Conservation (phyloP, 1,140 invertebrate species). For the Pseudachorutes palmiensis region DNA sequence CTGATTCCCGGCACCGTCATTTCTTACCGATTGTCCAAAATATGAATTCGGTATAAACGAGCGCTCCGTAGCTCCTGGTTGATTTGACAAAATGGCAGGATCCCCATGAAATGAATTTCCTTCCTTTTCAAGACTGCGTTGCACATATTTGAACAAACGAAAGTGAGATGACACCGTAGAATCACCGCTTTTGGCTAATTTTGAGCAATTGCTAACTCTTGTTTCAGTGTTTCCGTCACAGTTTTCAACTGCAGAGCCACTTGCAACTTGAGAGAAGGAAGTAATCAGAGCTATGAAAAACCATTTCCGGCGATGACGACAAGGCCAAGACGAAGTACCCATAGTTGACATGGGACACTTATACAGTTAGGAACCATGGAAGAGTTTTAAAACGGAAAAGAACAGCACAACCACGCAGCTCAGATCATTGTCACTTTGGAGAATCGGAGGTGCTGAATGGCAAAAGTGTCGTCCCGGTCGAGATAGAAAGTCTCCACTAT, state of each 20-base stretch:
- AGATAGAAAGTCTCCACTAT: too few species aligned
- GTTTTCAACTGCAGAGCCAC: neutral
- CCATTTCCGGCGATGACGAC: too few species aligned
- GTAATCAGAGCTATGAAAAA: too few species aligned
- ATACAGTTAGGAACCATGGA: neutral
- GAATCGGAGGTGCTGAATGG: too few species aligned
- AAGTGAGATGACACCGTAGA: neutral
- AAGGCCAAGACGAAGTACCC: neutral
- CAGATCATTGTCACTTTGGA: too few species aligned
- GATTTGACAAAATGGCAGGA: too few species aligned
- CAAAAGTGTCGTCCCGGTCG: too few species aligned
- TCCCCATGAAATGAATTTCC: too few species aligned
- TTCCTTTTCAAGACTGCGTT: neutral
- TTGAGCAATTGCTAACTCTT: neutral
- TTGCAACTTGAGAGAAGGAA: neutral
- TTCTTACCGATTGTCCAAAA: conserved; percentile 8
- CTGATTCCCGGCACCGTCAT: neutral
- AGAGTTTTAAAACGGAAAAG: neutral
- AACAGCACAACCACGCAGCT: too few species aligned
- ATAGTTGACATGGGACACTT: neutral
- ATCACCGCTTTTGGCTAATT: neutral
- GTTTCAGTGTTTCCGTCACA: neutral
- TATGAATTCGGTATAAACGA: conserved; percentile 30
- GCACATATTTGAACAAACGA: conserved; percentile 2
- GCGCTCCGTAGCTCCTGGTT: conserved; percentile 7